These are phyloP conservation scores for Calameuta pallipes DNA, from an alignment of 2,888 invertebrate species.

Conservation along the genomic window DNA sequence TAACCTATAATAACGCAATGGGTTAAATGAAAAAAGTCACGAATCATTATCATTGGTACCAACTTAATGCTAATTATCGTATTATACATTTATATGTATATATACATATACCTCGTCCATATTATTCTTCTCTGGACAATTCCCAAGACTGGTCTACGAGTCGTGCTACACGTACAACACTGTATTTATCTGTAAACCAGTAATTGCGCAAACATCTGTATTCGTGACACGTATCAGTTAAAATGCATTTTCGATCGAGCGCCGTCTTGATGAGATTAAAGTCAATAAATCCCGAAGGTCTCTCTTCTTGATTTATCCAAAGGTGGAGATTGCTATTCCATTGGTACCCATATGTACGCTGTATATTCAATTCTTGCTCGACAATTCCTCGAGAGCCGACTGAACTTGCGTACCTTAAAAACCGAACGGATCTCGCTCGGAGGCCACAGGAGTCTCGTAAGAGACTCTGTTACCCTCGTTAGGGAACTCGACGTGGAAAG, in stretches of 20 bases:
- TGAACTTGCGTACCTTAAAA: neutral
- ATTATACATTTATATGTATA: neutral
- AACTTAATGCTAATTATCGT: neutral
- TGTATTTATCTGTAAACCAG: neutral
- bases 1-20: constrained; percentile 14
- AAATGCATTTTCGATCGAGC: neutral
- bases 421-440: neutral
- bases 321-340: neutral
- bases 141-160: neutral
- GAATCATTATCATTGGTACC: neutral
- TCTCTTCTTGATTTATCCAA: neutral
- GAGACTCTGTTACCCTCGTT: constrained; percentile 55
- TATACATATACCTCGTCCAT: neutral
- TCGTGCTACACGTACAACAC: neutral
- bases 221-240: neutral
- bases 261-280: neutral
- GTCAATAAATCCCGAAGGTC: neutral
- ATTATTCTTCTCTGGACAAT: neutral
- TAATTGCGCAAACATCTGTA: neutral
- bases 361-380: neutral
- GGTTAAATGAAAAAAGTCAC: neutral
- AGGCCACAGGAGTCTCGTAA: neutral
- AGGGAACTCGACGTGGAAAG: constrained; percentile 57
- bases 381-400: neutral
- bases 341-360: neutral